Evolutionary conservation across 2,113 vertebrate species (phyloP), one percentile per base, ranked within the genome.

Genomic region (Halichoerus grypus): DNA sequence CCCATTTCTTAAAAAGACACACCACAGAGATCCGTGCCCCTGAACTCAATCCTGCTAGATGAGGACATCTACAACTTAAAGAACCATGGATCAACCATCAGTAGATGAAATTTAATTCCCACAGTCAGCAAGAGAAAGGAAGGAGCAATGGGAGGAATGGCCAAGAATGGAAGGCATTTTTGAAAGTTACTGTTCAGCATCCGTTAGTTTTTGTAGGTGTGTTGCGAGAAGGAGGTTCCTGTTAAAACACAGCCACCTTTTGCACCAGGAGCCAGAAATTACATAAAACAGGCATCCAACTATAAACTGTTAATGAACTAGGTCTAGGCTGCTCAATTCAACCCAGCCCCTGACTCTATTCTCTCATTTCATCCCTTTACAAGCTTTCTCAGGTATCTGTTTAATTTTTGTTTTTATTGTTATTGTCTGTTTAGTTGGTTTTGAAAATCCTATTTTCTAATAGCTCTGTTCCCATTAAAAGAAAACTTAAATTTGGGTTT

Each of bases 261-360:
- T 13, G 10, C 5, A 46, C 28, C 4, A 46, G 9, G 22, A 16
- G 8, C 1, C 51, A 46, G 61, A 22, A 65, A 79, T 36, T 14
- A 46, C 10, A 10, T 5, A 63, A 36, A 90, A 33, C 4, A 49
- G 19, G 46, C 8, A 9, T 9, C 39, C 39, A 33, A 3, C 26
- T 77, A 12, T 51, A 57, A 22, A n/a, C 15, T 4, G 2, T 26
- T 53, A 18, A 53, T 18, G 67, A 10, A 51, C 2, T 7, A 12
- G 24, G 7, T 26, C 4, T 21, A 4, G 8, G 5, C 6, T 83
- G 9, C 21, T 81, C 53, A 81, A 0, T 19, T 5, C 26, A 65
- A 72, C 15, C 5, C 5, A 36, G 10, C 4, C 5, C 1, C 36
- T 72, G 6, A 8, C 8, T 1, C 7, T 7, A 49, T 31, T 42